Conservation (phyloP, 2,888 invertebrate genomes). For the Gasteruption jaculator region DNA sequence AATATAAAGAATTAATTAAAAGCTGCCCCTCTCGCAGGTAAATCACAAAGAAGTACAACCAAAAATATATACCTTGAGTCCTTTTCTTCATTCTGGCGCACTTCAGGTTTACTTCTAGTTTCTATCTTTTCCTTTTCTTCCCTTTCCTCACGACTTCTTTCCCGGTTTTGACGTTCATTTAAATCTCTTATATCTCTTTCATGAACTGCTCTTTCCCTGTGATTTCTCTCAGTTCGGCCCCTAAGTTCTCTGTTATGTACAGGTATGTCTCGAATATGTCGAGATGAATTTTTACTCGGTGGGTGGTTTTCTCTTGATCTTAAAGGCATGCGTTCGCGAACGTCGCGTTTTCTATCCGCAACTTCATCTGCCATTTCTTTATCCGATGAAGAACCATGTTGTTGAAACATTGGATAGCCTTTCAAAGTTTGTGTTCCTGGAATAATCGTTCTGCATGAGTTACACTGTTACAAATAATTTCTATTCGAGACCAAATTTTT, state of each 20-base stretch:
- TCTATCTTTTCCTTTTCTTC: slow-evolving; percentile 35
- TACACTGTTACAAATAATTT: too few species aligned
- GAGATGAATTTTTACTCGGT: slow-evolving; percentile 38
- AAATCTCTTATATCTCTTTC: slow-evolving; percentile 36
- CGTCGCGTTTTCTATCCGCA: slow-evolving; percentile 38
- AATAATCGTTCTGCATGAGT: too few species aligned
- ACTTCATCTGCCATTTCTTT: slow-evolving; percentile 48
- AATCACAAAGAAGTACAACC: slow-evolving; percentile 7
- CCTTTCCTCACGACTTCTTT: slow-evolving; percentile 29
- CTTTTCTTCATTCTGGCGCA: slow-evolving; percentile 38
- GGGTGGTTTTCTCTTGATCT: slow-evolving; percentile 48
- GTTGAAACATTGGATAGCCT: slow-evolving; percentile 49
- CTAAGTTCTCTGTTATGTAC: slow-evolving; percentile 30
- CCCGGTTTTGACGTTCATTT: slow-evolving; percentile 31
- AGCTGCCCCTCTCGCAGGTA: neutral
- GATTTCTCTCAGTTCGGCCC: slow-evolving; percentile 32
- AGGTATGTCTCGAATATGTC: slow-evolving; percentile 40
- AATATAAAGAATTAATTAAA: neutral
- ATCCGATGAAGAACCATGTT: slow-evolving; percentile 46
- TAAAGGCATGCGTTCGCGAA: slow-evolving; percentile 42
- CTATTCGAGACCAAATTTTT: too few species aligned
- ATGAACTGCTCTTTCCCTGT: slow-evolving; percentile 34
- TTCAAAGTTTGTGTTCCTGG: slow-evolving; percentile 48
- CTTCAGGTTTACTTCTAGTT: slow-evolving; percentile 34
- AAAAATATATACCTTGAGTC: slow-evolving; percentile 32